Conservation (phyloP, 2,888 invertebrate species). For the Biston betularia region DNA sequence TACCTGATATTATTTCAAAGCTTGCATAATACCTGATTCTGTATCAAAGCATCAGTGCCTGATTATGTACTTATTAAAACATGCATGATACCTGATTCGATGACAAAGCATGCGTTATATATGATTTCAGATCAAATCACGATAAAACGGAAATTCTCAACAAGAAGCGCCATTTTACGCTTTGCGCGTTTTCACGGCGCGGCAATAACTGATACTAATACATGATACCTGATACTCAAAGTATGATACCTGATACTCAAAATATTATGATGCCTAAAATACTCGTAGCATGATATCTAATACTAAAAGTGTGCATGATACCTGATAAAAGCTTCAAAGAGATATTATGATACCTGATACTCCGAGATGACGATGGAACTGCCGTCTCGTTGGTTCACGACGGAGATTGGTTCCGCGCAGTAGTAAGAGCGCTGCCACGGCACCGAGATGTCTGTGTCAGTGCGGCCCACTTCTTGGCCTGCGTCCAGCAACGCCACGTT, state of each 20-base stretch:
- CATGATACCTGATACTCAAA: too few relatives aligned
- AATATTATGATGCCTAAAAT: too few relatives aligned
- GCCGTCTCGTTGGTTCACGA: constrained; percentile 63
- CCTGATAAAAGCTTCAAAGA: not conserved
- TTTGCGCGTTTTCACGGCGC: too few relatives aligned
- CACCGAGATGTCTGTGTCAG: constrained; percentile 54
- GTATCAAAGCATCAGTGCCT: not conserved
- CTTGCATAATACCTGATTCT: too few relatives aligned
- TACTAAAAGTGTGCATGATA: too few relatives aligned
- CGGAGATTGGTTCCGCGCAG: constrained; percentile 63
- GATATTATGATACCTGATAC: constrained; percentile 60
- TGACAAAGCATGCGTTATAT: not conserved
- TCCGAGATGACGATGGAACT: constrained; percentile 64
- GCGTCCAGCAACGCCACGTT: constrained; percentile 63
- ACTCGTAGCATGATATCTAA: too few relatives aligned
- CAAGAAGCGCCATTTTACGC: too few relatives aligned
- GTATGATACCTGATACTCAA: too few relatives aligned
- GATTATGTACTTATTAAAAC: too few relatives aligned
- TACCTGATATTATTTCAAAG: too few relatives aligned
- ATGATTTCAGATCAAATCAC: not conserved
- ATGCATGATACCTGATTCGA: not conserved
- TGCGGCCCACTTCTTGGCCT: constrained; percentile 68
- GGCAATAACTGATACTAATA: not conserved
- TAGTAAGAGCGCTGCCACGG: constrained; percentile 66
- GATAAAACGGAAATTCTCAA: too few relatives aligned